phyloP scores from a whole-genome alignment of 2,113 vertebrate genomes.

The Siniperca knerii region DNA sequence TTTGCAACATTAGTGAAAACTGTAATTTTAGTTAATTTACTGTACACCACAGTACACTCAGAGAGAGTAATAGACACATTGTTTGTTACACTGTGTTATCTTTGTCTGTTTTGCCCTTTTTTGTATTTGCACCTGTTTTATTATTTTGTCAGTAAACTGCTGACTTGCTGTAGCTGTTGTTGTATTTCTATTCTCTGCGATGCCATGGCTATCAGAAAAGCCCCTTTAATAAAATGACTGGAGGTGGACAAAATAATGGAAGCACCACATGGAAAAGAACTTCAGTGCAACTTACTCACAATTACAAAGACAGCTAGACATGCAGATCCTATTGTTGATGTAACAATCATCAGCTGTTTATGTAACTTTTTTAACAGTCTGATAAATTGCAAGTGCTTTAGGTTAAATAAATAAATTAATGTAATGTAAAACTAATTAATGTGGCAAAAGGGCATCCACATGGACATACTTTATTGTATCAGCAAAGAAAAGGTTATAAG shows the following conservation, averaged over 20 bases:
- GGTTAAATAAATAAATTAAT: background rate
- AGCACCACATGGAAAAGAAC: background rate
- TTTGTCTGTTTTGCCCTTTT: constrained; percentile 15
- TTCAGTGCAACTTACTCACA: background rate
- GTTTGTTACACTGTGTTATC: constrained; percentile 24
- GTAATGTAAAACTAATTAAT: no score
- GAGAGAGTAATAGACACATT: constrained; percentile 13
- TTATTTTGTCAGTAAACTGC: constrained; percentile 58
- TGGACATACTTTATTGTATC: background rate
- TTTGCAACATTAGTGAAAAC: constrained; percentile 13
- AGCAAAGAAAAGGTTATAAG: background rate
- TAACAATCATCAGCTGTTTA: background rate
- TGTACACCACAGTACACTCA: constrained; percentile 7
- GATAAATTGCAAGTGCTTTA: background rate
- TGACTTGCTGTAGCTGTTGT: constrained; percentile 33
- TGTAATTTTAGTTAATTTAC: constrained; percentile 21
- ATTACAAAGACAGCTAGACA: background rate
- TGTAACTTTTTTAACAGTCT: background rate
- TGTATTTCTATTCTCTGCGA: constrained; percentile 44
- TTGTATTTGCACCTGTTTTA: constrained; percentile 45
- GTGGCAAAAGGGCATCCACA: background rate
- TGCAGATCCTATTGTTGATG: background rate
- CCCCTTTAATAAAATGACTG: constrained; percentile 19
- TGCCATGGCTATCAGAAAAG: background rate
- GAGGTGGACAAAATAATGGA: background rate